Evolutionary conservation across 2,113 vertebrate species (phyloP), one percentile per base, ranked within the genome.

Genomic region (Ploceus nigricollis): DNA sequence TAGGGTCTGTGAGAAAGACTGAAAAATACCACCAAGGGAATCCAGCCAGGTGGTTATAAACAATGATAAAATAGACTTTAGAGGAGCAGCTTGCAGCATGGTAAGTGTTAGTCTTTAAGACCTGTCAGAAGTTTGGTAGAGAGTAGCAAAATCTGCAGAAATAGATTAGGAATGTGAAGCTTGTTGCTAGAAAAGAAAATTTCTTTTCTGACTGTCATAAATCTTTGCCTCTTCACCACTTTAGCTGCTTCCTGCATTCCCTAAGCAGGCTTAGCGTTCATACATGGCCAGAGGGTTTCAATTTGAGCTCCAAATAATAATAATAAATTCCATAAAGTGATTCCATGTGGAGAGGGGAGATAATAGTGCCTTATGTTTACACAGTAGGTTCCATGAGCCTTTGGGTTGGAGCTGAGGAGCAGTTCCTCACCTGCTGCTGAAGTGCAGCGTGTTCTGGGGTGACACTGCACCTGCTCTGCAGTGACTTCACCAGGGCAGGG

Each of bases 91-190:
- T 95, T 94, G 88, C 61, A 93, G 27, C 37, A 92, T 89, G 77
- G 96, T 88, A 92, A 94, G 93, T 82, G 86, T 95, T 94, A 90
- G 88, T 89, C 90, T 91, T 80, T 90, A 81, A 90, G 80, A 94
- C 76, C 69, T 93, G 77, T 93, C 92, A 92, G 69, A 91, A 93
- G 72, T 94, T 93, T 92, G 82, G 90, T 92, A 71, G 27, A 75
- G 71, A 92, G 90, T 70, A 92, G 90, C 40, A 94, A 87, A 82
- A 94, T 68, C 57, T 92, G 90, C 61, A 82, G 94, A 92, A 96
- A 84, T 84, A 92, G 68, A 92, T 93, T 96, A 90, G 47, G 21
- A 77, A 94, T 90, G 64, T 76, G 75, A 68, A 82, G 56, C 72
- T 82, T 61, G 50, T 86, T 90, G 58, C 72, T 85, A 51, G 93